Percentiles rank a stretch among this genome's conserved stretches.
Conservation (phyloP, 2,888 invertebrate species). For the Trissoscelio sp. region DNA sequence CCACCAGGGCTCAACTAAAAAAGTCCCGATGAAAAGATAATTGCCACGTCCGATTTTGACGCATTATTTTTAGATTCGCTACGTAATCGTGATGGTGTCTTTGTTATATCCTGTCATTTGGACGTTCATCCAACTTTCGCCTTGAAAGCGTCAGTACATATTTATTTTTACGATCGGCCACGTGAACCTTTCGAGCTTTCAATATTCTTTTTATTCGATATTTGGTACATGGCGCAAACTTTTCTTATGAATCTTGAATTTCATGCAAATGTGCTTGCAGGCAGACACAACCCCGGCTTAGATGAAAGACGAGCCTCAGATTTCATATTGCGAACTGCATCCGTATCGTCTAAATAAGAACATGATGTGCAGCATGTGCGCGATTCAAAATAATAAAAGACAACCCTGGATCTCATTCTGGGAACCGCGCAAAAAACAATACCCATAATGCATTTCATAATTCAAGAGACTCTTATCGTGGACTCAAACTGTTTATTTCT, state of each 20-base stretch:
- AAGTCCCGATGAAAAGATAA: conserved; percentile 35
- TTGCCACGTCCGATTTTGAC: conserved; percentile 10
- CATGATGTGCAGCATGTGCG: conserved; percentile 51
- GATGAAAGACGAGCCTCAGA: conserved; percentile 48
- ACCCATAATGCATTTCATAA: conserved; percentile 23
- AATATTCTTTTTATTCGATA: conserved; percentile 18
- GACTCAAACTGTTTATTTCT: no score
- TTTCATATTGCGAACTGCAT: conserved; percentile 38
- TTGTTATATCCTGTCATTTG: conserved; percentile 21
- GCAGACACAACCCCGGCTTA: conserved; percentile 25
- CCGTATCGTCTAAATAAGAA: conserved; percentile 37
- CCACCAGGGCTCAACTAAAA: not conserved
- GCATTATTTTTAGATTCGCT: conserved; percentile 39
- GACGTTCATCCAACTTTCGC: conserved; percentile 42
- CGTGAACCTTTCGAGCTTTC: not conserved
- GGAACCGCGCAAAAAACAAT: conserved; percentile 35
- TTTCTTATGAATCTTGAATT: conserved; percentile 43
- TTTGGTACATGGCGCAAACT: not conserved
- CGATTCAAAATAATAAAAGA: conserved; percentile 47
- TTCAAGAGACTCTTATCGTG: not conserved
- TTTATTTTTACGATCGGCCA: conserved; percentile 2
- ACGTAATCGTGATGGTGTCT: conserved; percentile 22
- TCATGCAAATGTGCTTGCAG: conserved; percentile 39
- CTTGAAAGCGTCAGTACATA: conserved; percentile 19
- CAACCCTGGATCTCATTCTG: conserved; percentile 17